These are phyloP conservation scores for Camptogramma bilineatum DNA, from an alignment of 2,888 invertebrate species.

Conservation along the genomic window DNA sequence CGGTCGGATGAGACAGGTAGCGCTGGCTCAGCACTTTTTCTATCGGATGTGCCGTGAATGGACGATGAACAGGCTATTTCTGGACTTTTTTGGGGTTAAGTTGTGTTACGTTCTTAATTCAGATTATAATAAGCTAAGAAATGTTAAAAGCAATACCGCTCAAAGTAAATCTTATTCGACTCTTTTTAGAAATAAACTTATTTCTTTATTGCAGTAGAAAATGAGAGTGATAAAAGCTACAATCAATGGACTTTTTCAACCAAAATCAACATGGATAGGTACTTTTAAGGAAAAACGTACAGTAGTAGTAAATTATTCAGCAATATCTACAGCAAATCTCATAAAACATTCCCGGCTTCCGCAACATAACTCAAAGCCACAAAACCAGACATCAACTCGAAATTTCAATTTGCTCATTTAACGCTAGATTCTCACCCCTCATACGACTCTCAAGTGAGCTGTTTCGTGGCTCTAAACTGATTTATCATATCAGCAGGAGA, in stretches of 20 bases:
- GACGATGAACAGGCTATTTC: slow-evolving; percentile 39
- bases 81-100: slow-evolving; percentile 36
- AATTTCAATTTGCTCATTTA: slow-evolving; percentile 79
- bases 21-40: slow-evolving; percentile 39
- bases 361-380: slow-evolving; percentile 42
- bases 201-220: neutral
- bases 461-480: slow-evolving; percentile 79
- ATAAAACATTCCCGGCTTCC: slow-evolving; percentile 35
- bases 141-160: slow-evolving; percentile 9
- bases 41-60: slow-evolving; percentile 39
- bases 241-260: neutral
- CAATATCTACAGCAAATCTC: slow-evolving; percentile 47
- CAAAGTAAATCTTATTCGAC: slow-evolving; percentile 1
- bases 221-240: no score
- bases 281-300: neutral
- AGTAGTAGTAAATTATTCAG: neutral
- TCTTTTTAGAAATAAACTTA: neutral
- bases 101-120: slow-evolving; percentile 36
- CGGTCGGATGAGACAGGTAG: slow-evolving; percentile 56
- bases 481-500: slow-evolving; percentile 80
- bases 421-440: slow-evolving; percentile 72
- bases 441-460: slow-evolving; percentile 73
- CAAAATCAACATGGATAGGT: neutral
- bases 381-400: slow-evolving; percentile 52
- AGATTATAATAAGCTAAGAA: slow-evolving; percentile 19